Evolutionary conservation across 1,140 invertebrate species (phyloP).

Genomic region (Sitophilus oryzae): DNA sequence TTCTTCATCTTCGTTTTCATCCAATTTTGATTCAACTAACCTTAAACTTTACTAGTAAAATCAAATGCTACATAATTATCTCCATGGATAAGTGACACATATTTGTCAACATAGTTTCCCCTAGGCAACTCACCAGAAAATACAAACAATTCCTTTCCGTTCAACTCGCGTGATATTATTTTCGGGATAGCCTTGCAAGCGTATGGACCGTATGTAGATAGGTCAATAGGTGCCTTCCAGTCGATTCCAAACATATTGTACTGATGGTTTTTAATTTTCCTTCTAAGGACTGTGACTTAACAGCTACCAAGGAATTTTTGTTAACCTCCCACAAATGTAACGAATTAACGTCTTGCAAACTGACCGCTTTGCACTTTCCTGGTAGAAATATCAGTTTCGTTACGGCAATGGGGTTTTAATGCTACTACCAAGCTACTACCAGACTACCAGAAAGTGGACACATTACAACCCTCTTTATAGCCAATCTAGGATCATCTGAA

Average conservation of each 20-base stretch:
- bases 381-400: conserved; percentile 75
- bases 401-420: conserved; percentile 82
- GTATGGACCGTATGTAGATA: conserved; percentile 86
- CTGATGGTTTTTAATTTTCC: conserved; percentile 87
- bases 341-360: conserved; percentile 87
- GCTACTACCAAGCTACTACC: conserved; percentile 88
- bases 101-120: conserved; percentile 84
- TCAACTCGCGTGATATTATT: conserved; percentile 51
- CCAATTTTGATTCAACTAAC: too few species aligned
- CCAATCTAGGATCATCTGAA: too few species aligned
- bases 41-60: conserved; percentile 83
- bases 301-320: conserved; percentile 70
- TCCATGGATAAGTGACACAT: conserved; percentile 77
- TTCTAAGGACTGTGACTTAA: conserved; percentile 42
- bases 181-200: conserved; percentile 92
- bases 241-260: conserved; percentile 72
- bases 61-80: conserved; percentile 89
- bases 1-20: too few species aligned
- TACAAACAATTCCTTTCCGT: conserved; percentile 34
- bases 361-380: conserved; percentile 78
- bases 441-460: conserved; percentile 80
- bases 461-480: conserved; percentile 50
- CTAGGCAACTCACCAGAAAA: conserved; percentile 84
- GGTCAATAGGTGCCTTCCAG: conserved; percentile 74
- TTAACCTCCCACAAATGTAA: conserved; percentile 95